Base-by-base conservation (phyloP, 1,140 invertebrate genomes). In the Manduca sexta region DNA sequence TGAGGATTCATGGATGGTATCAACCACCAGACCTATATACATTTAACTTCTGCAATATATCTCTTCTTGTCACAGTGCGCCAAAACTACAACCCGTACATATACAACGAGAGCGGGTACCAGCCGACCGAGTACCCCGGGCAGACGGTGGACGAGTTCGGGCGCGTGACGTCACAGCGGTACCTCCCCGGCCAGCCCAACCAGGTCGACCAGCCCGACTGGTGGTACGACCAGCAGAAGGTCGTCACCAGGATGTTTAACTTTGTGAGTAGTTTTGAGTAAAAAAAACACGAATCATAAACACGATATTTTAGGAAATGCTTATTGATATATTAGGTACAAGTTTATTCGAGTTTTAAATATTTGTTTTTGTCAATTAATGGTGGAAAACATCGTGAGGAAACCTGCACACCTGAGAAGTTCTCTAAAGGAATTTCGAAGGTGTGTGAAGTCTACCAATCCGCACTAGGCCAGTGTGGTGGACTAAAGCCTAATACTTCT, bases 191-290 rank as follows among this genome's bases (percentile, higher is more conserved):
- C 0, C 79, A 85, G 35, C 82, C 81, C 34, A 83, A 84, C 65
- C 78, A 86, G 56, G 13, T 86, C 14, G 83, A 87, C 64, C 85
- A 86, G 45, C 85, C 79, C 6, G 80, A 84, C 54, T 84, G 84
- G 70, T 79, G 83, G 61, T 88, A 86, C 56, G 86, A 90, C 55
- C 86, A 84, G 52, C 88, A 89, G 39, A 87, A 89, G 58, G 85
- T 90, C 0, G 75, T 89, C 14, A 92, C 93, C 40, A 90, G 89
- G 54, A 89, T 92, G 67, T 93, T 94, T 56, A 92, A 91, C 61
- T 94, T 95, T 70, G 89, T 90, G 69, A 88, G 89, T 54, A 30
- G 1, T 31, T 35, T 12, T 88, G 50, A 5, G 15, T 10, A 33
- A 17, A 1, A 1, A 35, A 11, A 1, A 0, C 5, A 35, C n/a